A percentile compares a stretch with the other conserved stretches of the same genome.
These are phyloP conservation scores for Notodonta ziczac DNA, from an alignment of 2,888 invertebrate genomes.

Conservation along the genomic window DNA sequence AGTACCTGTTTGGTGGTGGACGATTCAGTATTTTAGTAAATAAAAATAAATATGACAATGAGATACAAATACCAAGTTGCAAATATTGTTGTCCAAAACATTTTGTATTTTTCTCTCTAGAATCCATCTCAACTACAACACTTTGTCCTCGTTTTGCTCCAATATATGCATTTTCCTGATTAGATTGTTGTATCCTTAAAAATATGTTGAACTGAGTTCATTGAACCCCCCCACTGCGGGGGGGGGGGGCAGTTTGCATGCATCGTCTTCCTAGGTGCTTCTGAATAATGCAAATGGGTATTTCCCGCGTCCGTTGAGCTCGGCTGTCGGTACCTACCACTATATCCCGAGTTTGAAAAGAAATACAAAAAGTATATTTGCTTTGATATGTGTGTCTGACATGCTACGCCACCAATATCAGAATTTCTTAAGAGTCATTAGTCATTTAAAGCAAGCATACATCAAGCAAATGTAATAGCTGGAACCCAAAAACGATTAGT, in stretches of 20 bases:
- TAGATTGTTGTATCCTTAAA: slow-evolving; percentile 6
- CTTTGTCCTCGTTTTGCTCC: slow-evolving; percentile 1
- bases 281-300: slow-evolving; percentile 66
- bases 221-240: slow-evolving; percentile 5
- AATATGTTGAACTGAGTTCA: slow-evolving; percentile 30
- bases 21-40: background rate
- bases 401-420: too few species aligned
- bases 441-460: too few species aligned
- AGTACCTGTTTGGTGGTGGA: too few species aligned
- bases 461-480: too few species aligned
- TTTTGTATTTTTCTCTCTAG: background rate
- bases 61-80: background rate
- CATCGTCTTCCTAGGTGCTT: slow-evolving; percentile 57
- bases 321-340: slow-evolving; percentile 10
- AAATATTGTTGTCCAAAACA: background rate
- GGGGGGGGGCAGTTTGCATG: slow-evolving; percentile 44
- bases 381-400: too few species aligned
- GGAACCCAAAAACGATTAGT: too few species aligned
- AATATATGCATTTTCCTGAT: slow-evolving; percentile 6
- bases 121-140: slow-evolving; percentile 4
- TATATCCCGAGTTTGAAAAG: slow-evolving; percentile 9
- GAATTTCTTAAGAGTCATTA: too few species aligned
- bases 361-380: background rate
- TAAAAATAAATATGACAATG: background rate
- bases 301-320: slow-evolving; percentile 38